Conservation (phyloP, 2,113 vertebrate genomes). For the Syrrhaptes paradoxus region DNA sequence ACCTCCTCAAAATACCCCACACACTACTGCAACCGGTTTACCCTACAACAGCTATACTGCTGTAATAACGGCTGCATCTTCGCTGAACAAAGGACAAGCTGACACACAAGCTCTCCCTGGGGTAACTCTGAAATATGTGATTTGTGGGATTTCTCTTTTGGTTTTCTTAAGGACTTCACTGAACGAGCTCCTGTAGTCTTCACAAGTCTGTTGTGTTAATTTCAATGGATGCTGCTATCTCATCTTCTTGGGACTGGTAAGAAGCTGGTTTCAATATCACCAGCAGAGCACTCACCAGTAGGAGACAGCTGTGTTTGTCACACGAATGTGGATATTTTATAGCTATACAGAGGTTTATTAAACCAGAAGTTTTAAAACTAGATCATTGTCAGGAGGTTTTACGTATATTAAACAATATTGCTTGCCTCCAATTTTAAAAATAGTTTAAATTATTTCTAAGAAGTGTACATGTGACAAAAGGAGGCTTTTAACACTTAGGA, state of each 20-base stretch:
- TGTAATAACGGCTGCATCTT: background rate
- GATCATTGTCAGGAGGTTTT: background rate
- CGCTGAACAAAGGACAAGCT: background rate
- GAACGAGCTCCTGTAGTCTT: background rate
- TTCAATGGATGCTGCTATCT: background rate
- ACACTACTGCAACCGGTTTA: background rate
- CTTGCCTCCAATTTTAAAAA: background rate
- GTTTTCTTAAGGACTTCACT: background rate
- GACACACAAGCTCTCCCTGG: background rate
- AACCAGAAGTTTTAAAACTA: background rate
- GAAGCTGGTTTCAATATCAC: background rate
- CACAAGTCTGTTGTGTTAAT: accelerated
- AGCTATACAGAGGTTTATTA: background rate
- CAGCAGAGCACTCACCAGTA: background rate
- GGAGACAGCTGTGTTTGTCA: constrained; percentile 30
- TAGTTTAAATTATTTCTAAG: background rate
- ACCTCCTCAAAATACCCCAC: background rate
- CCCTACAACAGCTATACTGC: background rate
- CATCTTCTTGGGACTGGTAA: background rate
- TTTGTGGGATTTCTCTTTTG: background rate
- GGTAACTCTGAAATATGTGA: background rate
- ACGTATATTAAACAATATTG: background rate
- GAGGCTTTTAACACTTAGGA: background rate
- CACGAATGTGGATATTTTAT: background rate
- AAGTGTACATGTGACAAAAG: background rate